Evolutionary conservation across 64 coral and sea anemone genomes (phyloP).

Genomic region (Orbicella faveolata): DNA sequence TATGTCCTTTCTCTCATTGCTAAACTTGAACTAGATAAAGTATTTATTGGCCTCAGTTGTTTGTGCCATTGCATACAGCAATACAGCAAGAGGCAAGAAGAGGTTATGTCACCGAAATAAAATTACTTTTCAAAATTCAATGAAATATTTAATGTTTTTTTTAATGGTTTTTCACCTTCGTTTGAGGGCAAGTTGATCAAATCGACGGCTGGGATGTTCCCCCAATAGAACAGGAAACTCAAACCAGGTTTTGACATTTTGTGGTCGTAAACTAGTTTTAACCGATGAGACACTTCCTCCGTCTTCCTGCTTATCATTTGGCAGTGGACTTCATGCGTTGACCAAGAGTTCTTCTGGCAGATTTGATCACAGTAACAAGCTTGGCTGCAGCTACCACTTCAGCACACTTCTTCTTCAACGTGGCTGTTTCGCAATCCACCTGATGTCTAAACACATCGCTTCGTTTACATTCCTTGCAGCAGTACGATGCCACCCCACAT

Average conservation of each 20-base stretch:
- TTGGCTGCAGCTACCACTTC: constrained; percentile 11
- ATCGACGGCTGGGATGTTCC: constrained; percentile 41
- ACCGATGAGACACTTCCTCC: not conserved
- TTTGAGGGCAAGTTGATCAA: constrained; percentile 43
- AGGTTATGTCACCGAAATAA: too few relatives aligned
- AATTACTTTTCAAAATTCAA: too few relatives aligned
- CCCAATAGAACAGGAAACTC: constrained; percentile 37
- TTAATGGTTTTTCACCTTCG: constrained; percentile 2
- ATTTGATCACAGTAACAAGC: constrained; percentile 42
- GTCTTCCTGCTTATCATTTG: not conserved
- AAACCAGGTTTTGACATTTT: not conserved
- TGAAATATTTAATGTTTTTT: too few relatives aligned
- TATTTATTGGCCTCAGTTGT: too few relatives aligned
- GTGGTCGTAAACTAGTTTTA: not conserved
- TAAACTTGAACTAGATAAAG: too few relatives aligned
- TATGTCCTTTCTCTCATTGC: too few relatives aligned
- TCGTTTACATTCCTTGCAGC: constrained; percentile 42
- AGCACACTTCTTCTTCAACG: not conserved
- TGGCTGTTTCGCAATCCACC: constrained; percentile 50
- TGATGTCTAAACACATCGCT: constrained; percentile 56
- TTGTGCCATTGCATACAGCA: too few relatives aligned
- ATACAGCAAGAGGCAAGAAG: too few relatives aligned
- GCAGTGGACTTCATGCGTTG: constrained; percentile 32
- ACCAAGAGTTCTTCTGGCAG: constrained; percentile 28
- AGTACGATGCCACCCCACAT: constrained; percentile 54